These are phyloP conservation scores for Limnephilus marmoratus DNA, from an alignment of 2,888 invertebrate genomes.

Conservation along the genomic window DNA sequence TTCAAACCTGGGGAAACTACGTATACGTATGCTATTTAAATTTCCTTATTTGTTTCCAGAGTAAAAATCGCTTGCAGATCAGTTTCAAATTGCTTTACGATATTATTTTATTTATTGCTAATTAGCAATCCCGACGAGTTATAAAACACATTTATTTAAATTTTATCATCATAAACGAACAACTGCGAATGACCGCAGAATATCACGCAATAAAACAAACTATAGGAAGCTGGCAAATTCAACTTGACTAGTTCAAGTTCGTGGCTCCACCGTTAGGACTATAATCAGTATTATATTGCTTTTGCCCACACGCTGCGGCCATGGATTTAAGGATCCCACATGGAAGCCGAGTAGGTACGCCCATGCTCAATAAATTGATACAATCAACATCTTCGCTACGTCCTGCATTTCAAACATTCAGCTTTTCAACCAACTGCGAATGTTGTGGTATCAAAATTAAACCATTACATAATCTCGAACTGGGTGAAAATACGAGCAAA, in stretches of 20 bases:
- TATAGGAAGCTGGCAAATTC: background rate
- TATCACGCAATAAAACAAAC: background rate
- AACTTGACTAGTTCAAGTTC: background rate
- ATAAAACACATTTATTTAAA: background rate
- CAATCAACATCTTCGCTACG: background rate
- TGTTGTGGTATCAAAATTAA: background rate
- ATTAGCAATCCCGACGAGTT: too few species aligned
- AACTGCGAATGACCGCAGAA: background rate
- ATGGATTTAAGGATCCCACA: constrained; percentile 16
- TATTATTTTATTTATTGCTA: too few species aligned
- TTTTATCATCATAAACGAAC: background rate
- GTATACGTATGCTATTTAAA: background rate
- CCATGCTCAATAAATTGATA: constrained; percentile 11
- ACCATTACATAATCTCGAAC: background rate
- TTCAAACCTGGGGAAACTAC: background rate
- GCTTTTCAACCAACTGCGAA: background rate
- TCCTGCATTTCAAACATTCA: background rate
- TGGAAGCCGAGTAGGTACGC: background rate
- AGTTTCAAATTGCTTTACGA: background rate
- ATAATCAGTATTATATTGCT: background rate
- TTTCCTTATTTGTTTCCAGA: background rate
- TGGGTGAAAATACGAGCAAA: background rate
- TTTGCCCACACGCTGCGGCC: constrained; percentile 30
- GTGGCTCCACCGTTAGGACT: background rate
- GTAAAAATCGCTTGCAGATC: background rate